Evolutionary conservation across 2,888 invertebrate genomes (phyloP), one percentile per base, ranked within the genome.

Genomic region (Boloria euphrosyne): DNA sequence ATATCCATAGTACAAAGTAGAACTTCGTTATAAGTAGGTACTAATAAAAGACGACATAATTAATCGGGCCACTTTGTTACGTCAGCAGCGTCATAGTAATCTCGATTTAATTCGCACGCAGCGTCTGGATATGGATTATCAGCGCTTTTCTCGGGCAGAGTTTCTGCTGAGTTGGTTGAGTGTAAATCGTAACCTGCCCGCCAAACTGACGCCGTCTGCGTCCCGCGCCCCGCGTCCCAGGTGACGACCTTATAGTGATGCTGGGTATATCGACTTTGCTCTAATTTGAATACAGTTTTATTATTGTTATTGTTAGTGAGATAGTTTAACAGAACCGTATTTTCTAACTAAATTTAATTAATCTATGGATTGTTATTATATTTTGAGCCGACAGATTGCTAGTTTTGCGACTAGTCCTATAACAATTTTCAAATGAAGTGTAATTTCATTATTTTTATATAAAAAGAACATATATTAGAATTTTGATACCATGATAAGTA

Each of bases 111-210:
- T 90, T 90, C 89, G 86, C 91, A 85, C 90, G 82, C 82, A 80
- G 80, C 80, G 82, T 83, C 83, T 80, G 80, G 81, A 85, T 87
- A 81, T 85, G 90, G 90, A 90, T 89, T 90, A 90, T 90, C 91
- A 91, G 91, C 90, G 83, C 81, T 90, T 90, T 87, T 86, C 84
- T 75, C 83, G 84, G 82, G 83, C 83, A 81, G 82, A 85, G 83
- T 88, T 90, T 92, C 85, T 89, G 92, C 92, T 92, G 92, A 92
- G 86, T 87, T 84, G 81, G 90, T 88, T 82, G 91, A 85, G 91
- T 89, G 92, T 92, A 92, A 92, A 92, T 92, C 92, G 90, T 90
- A 92, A 92, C 92, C 92, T 92, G 92, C 90, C 91, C 92, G 92
- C 81, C 92, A 82, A 76, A 79, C 85, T 84, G 92, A 82, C 92